A percentile compares a stretch with the other conserved stretches of the same genome.
These are phyloP conservation scores for Fregetta grallaria DNA, from an alignment of 2,113 vertebrate genomes.

Conservation along the genomic window DNA sequence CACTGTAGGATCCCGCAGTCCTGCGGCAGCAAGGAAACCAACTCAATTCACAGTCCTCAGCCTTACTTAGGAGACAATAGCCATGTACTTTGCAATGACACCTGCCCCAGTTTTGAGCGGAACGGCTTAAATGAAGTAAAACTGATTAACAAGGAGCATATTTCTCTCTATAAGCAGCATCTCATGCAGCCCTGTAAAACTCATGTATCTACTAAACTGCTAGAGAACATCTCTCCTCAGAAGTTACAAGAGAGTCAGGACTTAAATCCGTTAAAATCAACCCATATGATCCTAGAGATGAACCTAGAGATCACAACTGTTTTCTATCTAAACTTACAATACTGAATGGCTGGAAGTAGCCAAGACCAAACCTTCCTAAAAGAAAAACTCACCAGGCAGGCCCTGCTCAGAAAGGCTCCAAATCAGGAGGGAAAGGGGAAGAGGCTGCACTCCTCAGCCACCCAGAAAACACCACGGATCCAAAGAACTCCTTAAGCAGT, in stretches of 20 bases:
- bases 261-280: not conserved
- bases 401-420: not conserved
- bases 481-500: not conserved
- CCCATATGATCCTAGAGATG: not conserved
- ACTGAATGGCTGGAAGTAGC: not conserved
- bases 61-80: not conserved
- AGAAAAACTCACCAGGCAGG: not conserved
- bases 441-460: not conserved
- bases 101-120: not conserved
- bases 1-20: fast-evolving
- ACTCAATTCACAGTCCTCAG: not conserved
- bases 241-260: not conserved
- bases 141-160: not conserved
- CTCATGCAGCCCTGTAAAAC: not conserved
- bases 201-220: fast-evolving
- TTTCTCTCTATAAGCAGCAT: not conserved
- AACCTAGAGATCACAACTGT: not conserved
- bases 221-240: not conserved
- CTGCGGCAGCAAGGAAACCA: not conserved
- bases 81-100: fast-evolving
- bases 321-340: not conserved
- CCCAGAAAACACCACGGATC: not conserved
- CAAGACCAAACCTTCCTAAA: not conserved
- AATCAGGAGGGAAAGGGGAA: too few relatives aligned
- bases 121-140: not conserved